Evolutionary conservation across 2,888 invertebrate species (phyloP), one percentile per base, ranked within the genome.

Genomic region (Sesamia inferens): DNA sequence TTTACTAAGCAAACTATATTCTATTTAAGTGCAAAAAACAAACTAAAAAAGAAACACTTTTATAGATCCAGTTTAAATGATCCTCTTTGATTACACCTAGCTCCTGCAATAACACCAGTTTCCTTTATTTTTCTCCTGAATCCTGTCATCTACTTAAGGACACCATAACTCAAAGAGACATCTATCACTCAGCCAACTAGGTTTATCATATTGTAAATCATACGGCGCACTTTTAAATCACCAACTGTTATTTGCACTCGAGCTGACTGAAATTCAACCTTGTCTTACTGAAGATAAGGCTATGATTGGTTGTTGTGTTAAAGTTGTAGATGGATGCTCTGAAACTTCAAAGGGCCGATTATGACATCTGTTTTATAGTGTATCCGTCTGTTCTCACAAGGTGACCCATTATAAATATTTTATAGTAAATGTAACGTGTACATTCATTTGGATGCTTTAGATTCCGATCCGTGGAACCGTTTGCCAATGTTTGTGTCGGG

Each of bases 171-270:
- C 78, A 79, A 88, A 81, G 82, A 87, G 90, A 92, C 91, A 91
- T 88, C 86, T 88, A 90, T 92, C 92, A 91, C 88, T 92, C 92
- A 88, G 80, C 89, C 82, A 90, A 88, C 84, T 88, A 87, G 91
- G 92, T 92, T 92, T 91, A 91, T 91, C 85, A 86, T 89, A 85
- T 86, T 82, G 88, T 91, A 91, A 91, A 91, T 91, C 91, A 91
- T 90, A 88, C 67, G 76, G 80, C 83, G 85, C 78, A 75, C 81
- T 81, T 81, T 78, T 79, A 73, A 77, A 81, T 76, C 42, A 78
- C 84, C 67, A 75, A 47, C 13, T 22, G 54, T 47, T 13, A 4
- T 0, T 5, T 24, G 14, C 71, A 71, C 3, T 10, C 16, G 1
- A 51, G n/a, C 13, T 58, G 31, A 24, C 19, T 22, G 0, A 79